phyloP scores from a whole-genome alignment of 2,888 invertebrate species.

The Eurytoma adleriae region DNA sequence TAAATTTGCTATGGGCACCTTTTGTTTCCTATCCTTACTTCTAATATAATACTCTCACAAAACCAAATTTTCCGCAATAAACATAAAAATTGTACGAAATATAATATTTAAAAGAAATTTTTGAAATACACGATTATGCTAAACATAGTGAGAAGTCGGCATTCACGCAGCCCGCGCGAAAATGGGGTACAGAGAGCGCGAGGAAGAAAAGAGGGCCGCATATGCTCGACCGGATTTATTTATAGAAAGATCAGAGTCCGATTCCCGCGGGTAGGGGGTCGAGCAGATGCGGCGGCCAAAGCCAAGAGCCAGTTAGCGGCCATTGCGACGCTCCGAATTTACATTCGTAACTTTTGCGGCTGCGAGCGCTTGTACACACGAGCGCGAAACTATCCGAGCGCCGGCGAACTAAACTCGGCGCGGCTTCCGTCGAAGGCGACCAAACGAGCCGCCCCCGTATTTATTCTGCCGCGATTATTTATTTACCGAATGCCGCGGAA shows the following conservation, averaged over 20 bases:
- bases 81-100: too few relatives aligned
- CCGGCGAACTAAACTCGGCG: slow-evolving; percentile 49
- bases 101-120: too few relatives aligned
- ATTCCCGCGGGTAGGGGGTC: slow-evolving; percentile 34
- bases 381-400: slow-evolving; percentile 54
- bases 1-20: too few relatives aligned
- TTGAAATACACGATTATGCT: too few relatives aligned
- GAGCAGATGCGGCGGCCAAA: slow-evolving; percentile 45
- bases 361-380: slow-evolving; percentile 62
- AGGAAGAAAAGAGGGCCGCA: not conserved
- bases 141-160: not conserved
- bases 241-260: slow-evolving; percentile 51
- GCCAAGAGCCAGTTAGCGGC: slow-evolving; percentile 57
- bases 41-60: too few relatives aligned
- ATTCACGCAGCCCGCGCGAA: too few relatives aligned
- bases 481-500: too few relatives aligned
- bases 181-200: not conserved
- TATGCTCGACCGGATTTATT: slow-evolving; percentile 61
- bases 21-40: too few relatives aligned
- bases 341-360: slow-evolving; percentile 72
- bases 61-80: too few relatives aligned
- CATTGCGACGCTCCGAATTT: slow-evolving; percentile 63
- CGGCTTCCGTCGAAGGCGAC: not conserved
- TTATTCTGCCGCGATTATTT: slow-evolving; percentile 10
- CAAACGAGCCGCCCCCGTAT: not conserved